Conservation (phyloP, 2,888 invertebrate species). For the Hypselothyrea guttata region DNA sequence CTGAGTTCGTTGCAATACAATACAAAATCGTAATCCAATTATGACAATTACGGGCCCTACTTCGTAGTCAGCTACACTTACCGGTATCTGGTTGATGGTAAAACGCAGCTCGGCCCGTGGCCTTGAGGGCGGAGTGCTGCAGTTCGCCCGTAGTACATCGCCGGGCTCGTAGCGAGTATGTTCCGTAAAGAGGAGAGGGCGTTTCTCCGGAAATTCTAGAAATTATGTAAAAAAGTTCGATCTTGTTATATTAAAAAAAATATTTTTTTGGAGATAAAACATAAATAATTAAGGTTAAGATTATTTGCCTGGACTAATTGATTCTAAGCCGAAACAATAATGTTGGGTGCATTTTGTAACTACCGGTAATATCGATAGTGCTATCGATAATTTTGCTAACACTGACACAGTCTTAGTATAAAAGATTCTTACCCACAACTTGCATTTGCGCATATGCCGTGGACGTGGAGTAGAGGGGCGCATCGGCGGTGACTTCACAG, state of each 20-base stretch:
- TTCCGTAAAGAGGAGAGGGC: constrained; percentile 88
- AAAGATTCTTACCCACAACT: constrained; percentile 86
- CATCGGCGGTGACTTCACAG: constrained; percentile 88
- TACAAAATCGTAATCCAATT: constrained; percentile 7
- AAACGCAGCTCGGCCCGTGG: constrained; percentile 89
- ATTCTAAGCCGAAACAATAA: no score
- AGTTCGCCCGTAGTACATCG: constrained; percentile 89
- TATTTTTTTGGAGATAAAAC: no score
- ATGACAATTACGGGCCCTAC: background rate
- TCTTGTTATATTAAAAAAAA: no score
- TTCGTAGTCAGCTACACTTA: constrained; percentile 83
- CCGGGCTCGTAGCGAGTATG: constrained; percentile 89
- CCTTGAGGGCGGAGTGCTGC: constrained; percentile 88
- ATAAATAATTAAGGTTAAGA: no score
- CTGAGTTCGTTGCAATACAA: background rate
- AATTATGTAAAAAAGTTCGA: no score
- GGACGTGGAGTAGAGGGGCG: constrained; percentile 87
- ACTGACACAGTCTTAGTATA: no score
- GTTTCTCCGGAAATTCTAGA: constrained; percentile 87
- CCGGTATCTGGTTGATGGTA: constrained; percentile 89
- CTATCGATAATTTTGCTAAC: no score
- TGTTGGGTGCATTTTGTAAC: no score
- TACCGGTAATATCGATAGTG: no score
- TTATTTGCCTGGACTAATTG: no score
- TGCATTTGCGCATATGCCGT: constrained; percentile 86